Evolutionary conservation across 2,113 vertebrate genomes (phyloP), one percentile per base, ranked within the genome.

Genomic region (Leptosomus discolor): DNA sequence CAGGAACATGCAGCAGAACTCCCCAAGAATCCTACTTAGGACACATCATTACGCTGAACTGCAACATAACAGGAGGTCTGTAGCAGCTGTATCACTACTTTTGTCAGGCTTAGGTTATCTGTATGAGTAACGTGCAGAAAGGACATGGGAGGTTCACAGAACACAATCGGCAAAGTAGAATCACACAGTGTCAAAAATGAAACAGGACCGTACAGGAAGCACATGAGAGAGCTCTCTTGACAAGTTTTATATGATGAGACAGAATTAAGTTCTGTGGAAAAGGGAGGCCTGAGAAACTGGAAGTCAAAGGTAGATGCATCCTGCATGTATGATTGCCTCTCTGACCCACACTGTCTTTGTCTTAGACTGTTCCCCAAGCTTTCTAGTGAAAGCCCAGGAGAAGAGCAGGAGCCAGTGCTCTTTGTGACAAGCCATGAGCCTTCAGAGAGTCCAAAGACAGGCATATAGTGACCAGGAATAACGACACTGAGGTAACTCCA

Each of bases 121-220:
- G 27, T 3, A 27, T 0, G 1, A 81, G 14, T 24, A 5, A 73
- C 76, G 43, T 30, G 30, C 23, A 43, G 5, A 34, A 17, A 75
- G 45, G n/a, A 61, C 41, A 27, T 0, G 12, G 5, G 19, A 7
- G 8, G 4, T 29, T 81, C 73, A 65, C 32, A 74, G 84, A 86
- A 76, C 8, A 11, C 13, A 56, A 71, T 6, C 0, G 0, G 53
- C 1, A 3, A 68, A 80, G 34, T 15, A 76, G 70, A 56, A 26
- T 24, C 58, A 46, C 30, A 36, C 18, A 3, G 6, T 56, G 19
- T 69, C 27, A 85, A 76, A 65, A 91, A 45, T 18, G 3, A 54
- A 69, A 32, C 18, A 53, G 32, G 22, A 67, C 32, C 18, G 70
- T 18, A 39, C 1, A 27, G 23, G 20, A 58, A 77, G 54, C 41